These are phyloP conservation scores for Drosophila lini DNA, from an alignment of 1,140 invertebrate species.

Conservation along the genomic window DNA sequence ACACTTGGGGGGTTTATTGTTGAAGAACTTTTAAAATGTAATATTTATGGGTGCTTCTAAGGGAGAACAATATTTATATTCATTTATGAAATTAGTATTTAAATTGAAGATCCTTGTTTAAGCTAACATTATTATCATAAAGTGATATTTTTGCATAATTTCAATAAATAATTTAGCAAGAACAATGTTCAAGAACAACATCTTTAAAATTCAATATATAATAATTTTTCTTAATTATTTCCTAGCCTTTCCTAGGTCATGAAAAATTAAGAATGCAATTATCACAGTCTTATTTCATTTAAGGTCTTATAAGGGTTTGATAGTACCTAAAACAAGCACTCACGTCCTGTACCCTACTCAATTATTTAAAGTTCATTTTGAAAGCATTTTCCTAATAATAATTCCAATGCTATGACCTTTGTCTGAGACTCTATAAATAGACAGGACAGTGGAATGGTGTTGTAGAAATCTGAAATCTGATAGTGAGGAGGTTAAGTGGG, in stretches of 20 bases:
- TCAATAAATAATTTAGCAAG: not conserved
- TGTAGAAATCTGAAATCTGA: conserved; percentile 22
- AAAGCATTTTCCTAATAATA: conserved; percentile 16
- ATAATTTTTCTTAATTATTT: not conserved
- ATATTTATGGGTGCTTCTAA: not conserved
- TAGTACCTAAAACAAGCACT: not conserved
- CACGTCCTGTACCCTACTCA: conserved; percentile 9
- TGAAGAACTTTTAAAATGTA: not conserved
- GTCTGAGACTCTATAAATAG: conserved; percentile 25
- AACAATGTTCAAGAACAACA: too few relatives aligned
- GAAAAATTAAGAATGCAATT: not conserved
- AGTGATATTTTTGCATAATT: not conserved
- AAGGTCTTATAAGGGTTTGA: not conserved
- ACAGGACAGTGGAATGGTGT: conserved; percentile 3
- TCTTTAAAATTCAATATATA: not conserved
- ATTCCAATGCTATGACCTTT: conserved; percentile 36
- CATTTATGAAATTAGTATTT: not conserved
- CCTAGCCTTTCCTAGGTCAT: not conserved
- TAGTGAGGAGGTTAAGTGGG: not conserved
- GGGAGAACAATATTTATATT: not conserved
- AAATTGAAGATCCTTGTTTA: not conserved
- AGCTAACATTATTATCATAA: not conserved
- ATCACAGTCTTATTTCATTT: conserved; percentile 1
- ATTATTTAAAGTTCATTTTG: conserved; percentile 13
- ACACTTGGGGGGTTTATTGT: not conserved